Evolutionary conservation across 2,113 vertebrate genomes (phyloP).

Genomic region (Noturus placidus): DNA sequence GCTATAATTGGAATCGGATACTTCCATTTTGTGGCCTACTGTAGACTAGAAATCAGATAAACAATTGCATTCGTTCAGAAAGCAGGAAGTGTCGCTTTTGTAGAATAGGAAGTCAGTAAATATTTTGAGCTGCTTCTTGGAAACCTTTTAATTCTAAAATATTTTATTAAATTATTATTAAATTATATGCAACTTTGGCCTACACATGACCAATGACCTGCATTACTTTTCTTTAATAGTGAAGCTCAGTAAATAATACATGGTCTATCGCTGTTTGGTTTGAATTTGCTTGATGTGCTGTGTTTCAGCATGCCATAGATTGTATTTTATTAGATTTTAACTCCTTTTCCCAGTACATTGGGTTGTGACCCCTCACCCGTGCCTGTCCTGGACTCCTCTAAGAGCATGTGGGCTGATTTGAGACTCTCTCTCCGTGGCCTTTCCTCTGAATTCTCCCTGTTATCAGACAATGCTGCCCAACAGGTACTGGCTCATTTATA

Average conservation of each 20-base stretch:
- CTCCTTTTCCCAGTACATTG: constrained; percentile 72
- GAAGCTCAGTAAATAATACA: background rate
- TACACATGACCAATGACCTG: background rate
- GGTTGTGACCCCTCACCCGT: constrained; percentile 86
- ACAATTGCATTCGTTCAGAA: background rate
- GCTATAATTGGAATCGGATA: background rate
- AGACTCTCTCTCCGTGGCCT: constrained; percentile 89
- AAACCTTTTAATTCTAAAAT: background rate
- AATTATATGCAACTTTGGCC: background rate
- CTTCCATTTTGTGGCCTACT: background rate
- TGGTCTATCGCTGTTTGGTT: background rate
- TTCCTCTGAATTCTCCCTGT: constrained; percentile 87
- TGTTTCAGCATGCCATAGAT: constrained; percentile 17
- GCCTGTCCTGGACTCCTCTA: constrained; percentile 82
- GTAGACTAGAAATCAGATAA: background rate
- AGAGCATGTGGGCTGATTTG: constrained; percentile 83
- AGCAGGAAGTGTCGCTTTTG: constrained; percentile 12
- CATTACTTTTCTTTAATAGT: background rate
- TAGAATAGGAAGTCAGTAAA: background rate
- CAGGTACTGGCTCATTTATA: constrained; percentile 76
- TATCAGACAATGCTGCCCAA: constrained; percentile 90
- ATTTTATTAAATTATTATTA: background rate
- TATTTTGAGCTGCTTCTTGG: background rate
- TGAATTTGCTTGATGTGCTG: background rate
- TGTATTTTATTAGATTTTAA: constrained; percentile 32